Base-by-base conservation (phyloP, 2,113 vertebrate species). In the Urocitellus parryii region DNA sequence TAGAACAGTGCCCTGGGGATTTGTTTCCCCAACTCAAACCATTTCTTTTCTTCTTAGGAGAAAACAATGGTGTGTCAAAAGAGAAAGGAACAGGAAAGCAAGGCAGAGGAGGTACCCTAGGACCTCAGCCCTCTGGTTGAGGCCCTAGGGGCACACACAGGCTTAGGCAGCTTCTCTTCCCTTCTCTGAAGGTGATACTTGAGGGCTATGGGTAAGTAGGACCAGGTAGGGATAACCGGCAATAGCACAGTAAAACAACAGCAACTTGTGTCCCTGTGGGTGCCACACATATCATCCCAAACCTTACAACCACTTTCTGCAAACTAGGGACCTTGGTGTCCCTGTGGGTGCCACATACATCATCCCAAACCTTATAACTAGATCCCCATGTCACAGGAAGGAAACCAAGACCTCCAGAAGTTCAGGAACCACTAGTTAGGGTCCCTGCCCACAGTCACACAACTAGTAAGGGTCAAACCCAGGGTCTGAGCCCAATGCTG, bases 1-100 rank as follows among this genome's bases (percentile, higher is more conserved):
- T 13, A 90, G 56, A 92, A 95, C 25, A 0, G 93, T 63, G 58
- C 96, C 86, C 93, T 20, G 86, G 91, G 82, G 95, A 72, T 25
- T 78, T 70, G 68, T 39, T 39, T 84, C 37, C 67, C 32, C 7
- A 84, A 39, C 78, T 90, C 85, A 9, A 70, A 29, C 53, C 32
- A 12, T 48, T 82, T 61, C 39, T 37, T 82, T 83, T 39, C 74
- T 88, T 78, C 65, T 65, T 79, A 27, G 39, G 39, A 72, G 80
- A 78, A 88, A 77, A 78, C 27, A 58, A 25, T 6, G 72, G 68
- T 9, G 34, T 17, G n/a, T 27, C 51, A 13, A 58, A 65, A 87
- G 77, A 76, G 77, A 61, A 29, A 53, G 27, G 56, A 20, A 22
- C 1, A 34, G 48, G 78, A 12, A 4, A 18, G 39, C 22, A 4